Base-by-base conservation (phyloP, 2,113 vertebrate species). In the Cyanoderma ruficeps region DNA sequence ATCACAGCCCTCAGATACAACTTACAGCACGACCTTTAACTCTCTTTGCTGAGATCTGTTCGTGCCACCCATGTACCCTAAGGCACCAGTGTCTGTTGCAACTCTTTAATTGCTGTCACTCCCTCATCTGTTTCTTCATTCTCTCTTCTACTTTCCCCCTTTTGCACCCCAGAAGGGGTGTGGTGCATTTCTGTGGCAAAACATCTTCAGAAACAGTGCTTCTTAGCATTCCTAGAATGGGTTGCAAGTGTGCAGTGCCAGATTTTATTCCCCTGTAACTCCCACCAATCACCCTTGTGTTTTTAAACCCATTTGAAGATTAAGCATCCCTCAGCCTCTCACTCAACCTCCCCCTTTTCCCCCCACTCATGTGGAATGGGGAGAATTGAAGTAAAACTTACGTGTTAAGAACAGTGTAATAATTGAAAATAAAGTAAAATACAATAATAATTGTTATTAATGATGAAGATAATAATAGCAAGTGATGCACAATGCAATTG, bases 81-180 rank as follows among this genome's bases (percentile, higher is more conserved):
- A 94, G 91, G 91, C 94, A 68, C 31, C 68, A 53, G 28, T 37
- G 49, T 57, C 92, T 90, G 88, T 88, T 96, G 83, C 90, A 95
- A 70, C 27, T 71, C 60, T 90, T 80, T 84, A 89, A 75, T 69
- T 76, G 23, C 81, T 95, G 84, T 95, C 87, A 71, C 74, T 96
- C 91, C 77, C 80, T 84, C 4, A 0, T 31, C 74, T 85, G 5
- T 84, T 89, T 69, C 67, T 92, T 94, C 70, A 83, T 64, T 81
- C 57, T 80, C 55, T 60, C 56, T 55, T 68, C 57, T 90, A 10
- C 85, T 76, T 86, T 23, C 50, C 72, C 33, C 64, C 1, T 76
- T 81, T 89, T 60, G 35, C 56, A 64, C 59, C 84, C 46, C 79
- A 90, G 80, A 87, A 11, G 3, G 76, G 86, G 71, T 71, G 78